A percentile compares a stretch with the other conserved stretches of the same genome.
phyloP scores from a whole-genome alignment of 2,797 vertebrate species.

The Aphelocoma californica region DNA sequence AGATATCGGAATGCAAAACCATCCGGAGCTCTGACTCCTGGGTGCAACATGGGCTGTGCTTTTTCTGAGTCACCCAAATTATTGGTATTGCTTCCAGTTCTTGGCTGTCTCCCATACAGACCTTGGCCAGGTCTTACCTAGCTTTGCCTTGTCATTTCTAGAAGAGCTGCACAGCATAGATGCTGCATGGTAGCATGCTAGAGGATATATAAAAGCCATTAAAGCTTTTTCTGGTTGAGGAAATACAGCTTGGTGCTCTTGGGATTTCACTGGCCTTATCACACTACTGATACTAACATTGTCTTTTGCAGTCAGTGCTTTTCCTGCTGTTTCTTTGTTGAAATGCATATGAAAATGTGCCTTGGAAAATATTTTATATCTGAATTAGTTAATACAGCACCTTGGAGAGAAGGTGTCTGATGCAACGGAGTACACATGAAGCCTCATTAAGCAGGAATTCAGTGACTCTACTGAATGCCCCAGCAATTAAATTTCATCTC shows the following conservation, averaged over 20 bases:
- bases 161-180: background rate
- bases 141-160: background rate
- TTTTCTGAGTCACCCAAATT: slow-evolving; percentile 17
- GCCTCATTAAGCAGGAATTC: slow-evolving; percentile 70
- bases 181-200: background rate
- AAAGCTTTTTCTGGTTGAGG: background rate
- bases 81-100: background rate
- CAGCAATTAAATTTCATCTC: slow-evolving; percentile 71
- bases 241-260: background rate
- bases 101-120: background rate
- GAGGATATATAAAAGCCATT: background rate
- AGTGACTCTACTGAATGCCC: slow-evolving; percentile 59
- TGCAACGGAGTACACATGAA: slow-evolving; percentile 59
- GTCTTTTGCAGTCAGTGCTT: background rate
- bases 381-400: slow-evolving; percentile 60
- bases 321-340: slow-evolving; percentile 10
- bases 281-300: background rate
- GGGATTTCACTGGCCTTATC: slow-evolving; percentile 5
- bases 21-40: background rate
- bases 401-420: slow-evolving; percentile 65
- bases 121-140: background rate
- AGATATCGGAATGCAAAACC: background rate
- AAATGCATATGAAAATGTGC: slow-evolving; percentile 31
- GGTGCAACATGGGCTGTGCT: background rate
- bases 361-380: slow-evolving; percentile 58